Evolutionary conservation across 2,113 vertebrate genomes (phyloP).

Genomic region (Prinia subflava): DNA sequence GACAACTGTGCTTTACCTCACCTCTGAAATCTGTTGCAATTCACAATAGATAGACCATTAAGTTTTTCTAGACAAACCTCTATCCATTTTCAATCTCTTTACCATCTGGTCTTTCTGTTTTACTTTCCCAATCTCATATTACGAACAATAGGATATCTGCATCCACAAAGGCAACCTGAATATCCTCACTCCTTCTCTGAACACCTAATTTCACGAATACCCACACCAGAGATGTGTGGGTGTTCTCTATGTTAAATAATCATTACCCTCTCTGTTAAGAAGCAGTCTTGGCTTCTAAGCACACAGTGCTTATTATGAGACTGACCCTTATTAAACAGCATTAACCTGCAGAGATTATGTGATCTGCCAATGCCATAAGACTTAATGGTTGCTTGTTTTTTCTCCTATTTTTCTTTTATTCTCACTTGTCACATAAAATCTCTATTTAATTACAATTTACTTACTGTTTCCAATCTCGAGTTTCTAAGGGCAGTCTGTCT

Average conservation of each 20-base stretch:
- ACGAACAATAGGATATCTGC: not conserved
- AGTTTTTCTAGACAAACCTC: not conserved
- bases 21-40: not conserved
- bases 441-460: not conserved
- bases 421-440: not conserved
- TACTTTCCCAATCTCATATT: not conserved
- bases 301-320: not conserved
- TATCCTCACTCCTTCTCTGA: not conserved
- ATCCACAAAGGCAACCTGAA: not conserved
- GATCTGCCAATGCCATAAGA: not conserved
- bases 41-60: not conserved
- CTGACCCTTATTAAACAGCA: not conserved
- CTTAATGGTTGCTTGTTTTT: not conserved
- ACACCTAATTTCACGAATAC: not conserved
- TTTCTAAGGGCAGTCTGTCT: not conserved
- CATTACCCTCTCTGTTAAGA: not conserved
- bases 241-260: not conserved
- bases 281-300: not conserved
- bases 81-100: not conserved
- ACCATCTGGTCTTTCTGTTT: not conserved
- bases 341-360: not conserved
- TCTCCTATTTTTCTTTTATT: not conserved
- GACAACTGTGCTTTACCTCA: not conserved
- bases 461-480: not conserved
- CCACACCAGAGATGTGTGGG: not conserved